phyloP scores from a whole-genome alignment of 1,140 invertebrate species.

The Agraylea sexmaculata region DNA sequence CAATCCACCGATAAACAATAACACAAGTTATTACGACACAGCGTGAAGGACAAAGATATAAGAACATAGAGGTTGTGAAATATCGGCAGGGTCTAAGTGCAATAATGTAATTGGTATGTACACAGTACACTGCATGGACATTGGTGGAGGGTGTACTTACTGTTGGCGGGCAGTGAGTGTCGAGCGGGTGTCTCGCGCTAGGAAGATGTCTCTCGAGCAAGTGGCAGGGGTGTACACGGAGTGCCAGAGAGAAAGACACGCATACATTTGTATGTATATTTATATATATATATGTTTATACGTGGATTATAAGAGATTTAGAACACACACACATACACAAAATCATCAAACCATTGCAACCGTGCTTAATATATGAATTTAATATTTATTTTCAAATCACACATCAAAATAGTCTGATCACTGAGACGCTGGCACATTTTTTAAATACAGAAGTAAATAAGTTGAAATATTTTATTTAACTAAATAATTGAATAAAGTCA shows the following conservation, averaged over 20 bases:
- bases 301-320: constrained; percentile 11
- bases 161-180: background rate
- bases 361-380: background rate
- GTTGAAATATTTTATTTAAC: no score
- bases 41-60: no score
- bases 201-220: constrained; percentile 8
- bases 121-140: no score
- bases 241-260: constrained; percentile 17
- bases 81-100: no score
- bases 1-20: no score
- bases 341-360: background rate
- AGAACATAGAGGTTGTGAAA: no score
- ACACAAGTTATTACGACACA: no score
- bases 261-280: background rate
- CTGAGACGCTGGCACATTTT: background rate
- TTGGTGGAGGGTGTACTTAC: no score
- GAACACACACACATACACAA: constrained; percentile 4
- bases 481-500: no score
- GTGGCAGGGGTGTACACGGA: constrained; percentile 9
- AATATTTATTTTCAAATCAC: background rate
- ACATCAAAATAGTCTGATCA: background rate
- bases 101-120: no score
- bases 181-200: background rate
- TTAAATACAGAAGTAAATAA: no score
- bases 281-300: background rate